Base-by-base conservation (phyloP, 2,113 vertebrate species). In the Lanius ludovicianus region DNA sequence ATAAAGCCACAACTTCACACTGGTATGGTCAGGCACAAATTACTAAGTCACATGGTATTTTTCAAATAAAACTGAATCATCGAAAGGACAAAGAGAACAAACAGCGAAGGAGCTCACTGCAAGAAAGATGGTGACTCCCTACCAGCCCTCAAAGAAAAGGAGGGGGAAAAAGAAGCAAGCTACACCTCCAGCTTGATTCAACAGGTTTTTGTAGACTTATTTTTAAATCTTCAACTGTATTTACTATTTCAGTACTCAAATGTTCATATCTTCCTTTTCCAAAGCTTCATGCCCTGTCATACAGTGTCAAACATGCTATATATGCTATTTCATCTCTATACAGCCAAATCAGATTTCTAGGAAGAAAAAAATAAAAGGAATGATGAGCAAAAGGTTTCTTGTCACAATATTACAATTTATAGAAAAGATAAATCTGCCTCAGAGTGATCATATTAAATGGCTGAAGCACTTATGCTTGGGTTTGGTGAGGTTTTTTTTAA, bases 41-140 rank as follows among this genome's bases (percentile, higher is more conserved):
- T 96, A 94, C 75, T 64, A 92, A 95, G 92, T 96, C 92, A 95
- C 95, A 5, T 86, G 85, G 82, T 84, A 93, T 95, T 93, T 97
- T 94, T 96, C 83, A 96, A 93, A 93, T 93, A 94, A 96, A 97
- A 95, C 84, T 94, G 91, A 93, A 97, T 96, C 88, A 94, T 80
- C 21, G 2, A 93, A 96, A 93, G 92, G 94, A 96, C 93, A 96
- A 95, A 96, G 87, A 79, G 77, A 97, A 90, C 80, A 96, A 93
- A 81, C 47, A 89, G 93, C 7, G 0, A 92, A 93, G 83, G 22
- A 90, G 92, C 89, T 90, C 60, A 37, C 82, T 75, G 83, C 81
- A 95, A 90, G 88, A 88, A 88, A 60, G 44, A 94, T 63, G 73
- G 68, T 79, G 52, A 87, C 78, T 90, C 94, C 68, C 64, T 84